A percentile compares a stretch with the other conserved stretches of the same genome.
Conservation (phyloP, 2,888 invertebrate species). For the Globia sparganii region DNA sequence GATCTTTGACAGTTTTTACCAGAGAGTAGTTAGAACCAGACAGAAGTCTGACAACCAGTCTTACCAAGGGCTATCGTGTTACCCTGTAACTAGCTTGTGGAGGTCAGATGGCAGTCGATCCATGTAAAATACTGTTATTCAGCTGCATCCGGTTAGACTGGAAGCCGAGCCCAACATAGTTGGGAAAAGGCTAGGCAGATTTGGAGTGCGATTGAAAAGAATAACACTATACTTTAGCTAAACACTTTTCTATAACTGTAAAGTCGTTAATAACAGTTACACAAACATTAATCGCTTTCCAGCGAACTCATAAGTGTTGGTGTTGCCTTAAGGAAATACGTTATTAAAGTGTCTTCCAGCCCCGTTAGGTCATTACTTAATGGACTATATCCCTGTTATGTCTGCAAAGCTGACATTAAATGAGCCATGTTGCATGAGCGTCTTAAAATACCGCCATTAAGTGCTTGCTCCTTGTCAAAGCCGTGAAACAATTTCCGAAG, state of each 20-base stretch:
- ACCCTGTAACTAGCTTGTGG: no score
- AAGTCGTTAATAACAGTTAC: constrained; percentile 36
- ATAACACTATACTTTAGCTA: background rate
- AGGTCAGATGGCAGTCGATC: no score
- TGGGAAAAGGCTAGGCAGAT: background rate
- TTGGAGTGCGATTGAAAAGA: background rate
- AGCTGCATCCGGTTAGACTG: no score
- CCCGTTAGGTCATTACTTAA: constrained; percentile 49
- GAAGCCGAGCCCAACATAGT: background rate
- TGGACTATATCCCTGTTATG: constrained; percentile 26
- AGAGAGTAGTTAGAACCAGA: no score
- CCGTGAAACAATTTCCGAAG: constrained; percentile 23
- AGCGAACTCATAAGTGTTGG: constrained; percentile 33
- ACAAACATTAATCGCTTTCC: constrained; percentile 35
- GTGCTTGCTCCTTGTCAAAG: constrained; percentile 23
- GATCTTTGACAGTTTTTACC: no score
- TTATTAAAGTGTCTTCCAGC: constrained; percentile 33
- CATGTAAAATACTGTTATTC: no score
- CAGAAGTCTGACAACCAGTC: no score
- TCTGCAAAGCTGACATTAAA: constrained; percentile 16
- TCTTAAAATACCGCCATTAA: background rate
- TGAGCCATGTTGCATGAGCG: constrained; percentile 6
- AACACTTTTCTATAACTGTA: constrained; percentile 1
- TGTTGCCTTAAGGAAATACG: constrained; percentile 37
- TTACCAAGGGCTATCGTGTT: no score